Evolutionary conservation across 2,797 vertebrate species (phyloP), one percentile per base, ranked within the genome.

Genomic region (Oreortyx pictus): DNA sequence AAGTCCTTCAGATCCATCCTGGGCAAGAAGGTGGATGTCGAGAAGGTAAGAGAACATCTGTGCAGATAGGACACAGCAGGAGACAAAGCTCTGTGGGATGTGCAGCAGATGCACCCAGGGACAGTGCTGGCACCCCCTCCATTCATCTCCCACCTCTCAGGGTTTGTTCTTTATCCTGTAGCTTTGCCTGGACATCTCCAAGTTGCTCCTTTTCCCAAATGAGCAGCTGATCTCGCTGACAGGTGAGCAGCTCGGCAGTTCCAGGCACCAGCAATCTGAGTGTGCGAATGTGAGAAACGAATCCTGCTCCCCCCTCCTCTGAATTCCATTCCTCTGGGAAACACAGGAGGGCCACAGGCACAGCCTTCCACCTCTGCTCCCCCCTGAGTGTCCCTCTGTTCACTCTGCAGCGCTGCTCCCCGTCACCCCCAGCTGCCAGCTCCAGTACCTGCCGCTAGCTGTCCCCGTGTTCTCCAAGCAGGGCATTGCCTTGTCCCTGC

Each of bases 401-500:
- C 6, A 2, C 2, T 71, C 91, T 80, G 52, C 92, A 96, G 95
- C 79, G 23, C 93, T 29, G 10, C 88, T 94, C 87, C 93, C 94
- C 3, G 2, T 96, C 82, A 92, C 92, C 0, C 82, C 92, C 0
- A 91, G 19, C 62, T 96, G 94, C 44, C 92, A 92, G 59, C 25
- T 86, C 74, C 96, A 89, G 74, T 96, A 96, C 56, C 39, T 88
- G 67, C 96, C 96, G 2, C 88, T 96, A 91, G 95, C 95, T 60
- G 88, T 64, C 5, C 96, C 96, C 19, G 12, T 94, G 74, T 86
- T 92, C 83, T 92, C 95, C 0, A 14, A 93, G 56, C 94, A 96
- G 71, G 94, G 96, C 41, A 84, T 96, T 80, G 70, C 67, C 60
- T 16, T 96, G 9, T 96, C 96, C 44, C 76, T 96, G 33, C 95